Percentiles rank a stretch among this genome's conserved stretches.
Conservation (phyloP, 2,888 invertebrate species). For the Amiota mariae region DNA sequence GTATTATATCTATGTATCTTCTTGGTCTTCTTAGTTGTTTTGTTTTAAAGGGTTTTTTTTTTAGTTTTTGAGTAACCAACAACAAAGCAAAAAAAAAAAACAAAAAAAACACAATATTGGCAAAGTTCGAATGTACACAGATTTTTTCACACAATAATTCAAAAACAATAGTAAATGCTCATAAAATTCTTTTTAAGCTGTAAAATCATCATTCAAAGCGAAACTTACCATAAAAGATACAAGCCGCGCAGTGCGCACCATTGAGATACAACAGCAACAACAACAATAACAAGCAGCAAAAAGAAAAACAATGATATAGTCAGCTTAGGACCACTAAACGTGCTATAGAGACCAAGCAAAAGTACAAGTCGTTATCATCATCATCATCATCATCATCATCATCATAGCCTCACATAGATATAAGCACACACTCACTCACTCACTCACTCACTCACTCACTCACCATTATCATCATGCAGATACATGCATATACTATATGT, state of each 20-base stretch:
- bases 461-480: slow-evolving; percentile 19
- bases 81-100: too few relatives aligned
- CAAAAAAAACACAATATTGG: too few relatives aligned
- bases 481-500: slow-evolving; percentile 42
- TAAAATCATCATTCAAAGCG: slow-evolving; percentile 70
- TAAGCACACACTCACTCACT: slow-evolving; percentile 2
- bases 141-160: slow-evolving; percentile 65
- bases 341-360: not conserved
- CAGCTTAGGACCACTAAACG: not conserved
- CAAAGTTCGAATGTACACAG: too few relatives aligned
- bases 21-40: not conserved
- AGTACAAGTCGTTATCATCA: not conserved
- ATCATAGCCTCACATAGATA: not conserved
- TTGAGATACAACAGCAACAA: too few relatives aligned
- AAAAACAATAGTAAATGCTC: slow-evolving; percentile 69
- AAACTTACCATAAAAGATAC: slow-evolving; percentile 43
- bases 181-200: slow-evolving; percentile 72
- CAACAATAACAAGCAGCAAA: not conserved
- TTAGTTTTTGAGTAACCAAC: not conserved
- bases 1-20: not conserved
- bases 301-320: slow-evolving; percentile 10
- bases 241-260: not conserved
- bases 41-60: not conserved
- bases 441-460: slow-evolving; percentile 4
- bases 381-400: not conserved